A percentile compares a stretch with the other conserved stretches of the same genome.
These are phyloP conservation scores for Ctenoplectra terminalis DNA, from an alignment of 1,140 invertebrate genomes.

Conservation along the genomic window DNA sequence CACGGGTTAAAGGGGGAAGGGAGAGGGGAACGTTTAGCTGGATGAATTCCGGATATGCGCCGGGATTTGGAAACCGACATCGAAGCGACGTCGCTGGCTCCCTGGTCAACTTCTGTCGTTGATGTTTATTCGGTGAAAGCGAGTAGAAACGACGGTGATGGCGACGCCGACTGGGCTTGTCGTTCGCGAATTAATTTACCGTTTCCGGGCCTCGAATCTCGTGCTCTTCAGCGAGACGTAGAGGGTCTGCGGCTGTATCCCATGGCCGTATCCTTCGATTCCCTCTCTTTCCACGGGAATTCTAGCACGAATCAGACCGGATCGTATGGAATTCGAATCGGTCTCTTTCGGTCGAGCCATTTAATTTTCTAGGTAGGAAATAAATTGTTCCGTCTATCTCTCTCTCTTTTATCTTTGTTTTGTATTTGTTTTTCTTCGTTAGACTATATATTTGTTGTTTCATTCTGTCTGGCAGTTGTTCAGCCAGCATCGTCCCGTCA, in stretches of 20 bases:
- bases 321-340: slow-evolving; percentile 9
- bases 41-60: slow-evolving; percentile 58
- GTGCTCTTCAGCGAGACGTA: neutral
- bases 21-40: slow-evolving; percentile 34
- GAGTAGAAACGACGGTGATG: slow-evolving; percentile 45
- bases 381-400: neutral
- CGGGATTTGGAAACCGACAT: slow-evolving; percentile 42
- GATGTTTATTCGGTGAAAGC: slow-evolving; percentile 75
- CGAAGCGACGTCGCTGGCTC: slow-evolving; percentile 7
- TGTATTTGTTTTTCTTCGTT: too few relatives aligned
- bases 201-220: slow-evolving; percentile 47
- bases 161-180: slow-evolving; percentile 72
- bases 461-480: neutral
- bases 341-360: neutral
- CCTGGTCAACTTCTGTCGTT: slow-evolving; percentile 75
- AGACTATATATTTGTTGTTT: too few relatives aligned
- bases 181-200: slow-evolving; percentile 76
- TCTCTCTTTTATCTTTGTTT: too few relatives aligned
- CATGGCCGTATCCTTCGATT: slow-evolving; percentile 3
- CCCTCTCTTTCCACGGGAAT: neutral
- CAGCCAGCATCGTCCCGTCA: neutral
- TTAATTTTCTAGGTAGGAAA: slow-evolving; percentile 3
- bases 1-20: slow-evolving; percentile 58
- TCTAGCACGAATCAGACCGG: neutral
- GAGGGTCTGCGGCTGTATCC: neutral